Percentiles rank a stretch among this genome's conserved stretches.
Evolutionary conservation across 2,888 invertebrate genomes (phyloP).

Genomic region (Campopleginae sp.): DNA sequence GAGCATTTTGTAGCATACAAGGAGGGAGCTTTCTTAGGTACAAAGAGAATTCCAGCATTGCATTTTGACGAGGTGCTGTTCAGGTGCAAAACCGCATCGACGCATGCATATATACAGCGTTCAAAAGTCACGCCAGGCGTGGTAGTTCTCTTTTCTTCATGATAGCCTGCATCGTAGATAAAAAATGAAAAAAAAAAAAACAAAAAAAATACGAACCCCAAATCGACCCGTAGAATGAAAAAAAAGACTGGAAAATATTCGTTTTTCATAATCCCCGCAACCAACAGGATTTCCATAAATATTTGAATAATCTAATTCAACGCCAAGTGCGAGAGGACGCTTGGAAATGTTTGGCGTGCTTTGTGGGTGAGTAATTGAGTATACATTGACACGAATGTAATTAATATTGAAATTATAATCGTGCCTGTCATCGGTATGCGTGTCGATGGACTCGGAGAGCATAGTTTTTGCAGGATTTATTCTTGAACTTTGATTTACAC

Average conservation of each 20-base stretch:
- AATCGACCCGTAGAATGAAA: background rate
- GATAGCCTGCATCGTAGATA: too few species aligned
- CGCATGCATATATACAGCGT: background rate
- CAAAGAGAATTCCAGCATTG: constrained; percentile 64
- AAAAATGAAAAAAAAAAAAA: too few species aligned
- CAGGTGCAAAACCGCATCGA: constrained; percentile 6
- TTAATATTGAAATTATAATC: background rate
- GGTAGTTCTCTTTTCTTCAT: too few species aligned
- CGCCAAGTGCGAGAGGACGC: background rate
- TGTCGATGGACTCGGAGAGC: background rate
- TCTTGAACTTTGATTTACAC: background rate
- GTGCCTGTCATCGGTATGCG: background rate
- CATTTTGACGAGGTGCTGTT: constrained; percentile 30
- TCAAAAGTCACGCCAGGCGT: background rate
- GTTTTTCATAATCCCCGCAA: background rate
- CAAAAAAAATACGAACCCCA: background rate
- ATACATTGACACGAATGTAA: background rate
- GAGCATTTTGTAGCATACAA: constrained; percentile 34
- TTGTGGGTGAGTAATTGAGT: background rate
- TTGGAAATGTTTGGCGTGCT: background rate
- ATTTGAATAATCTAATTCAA: background rate
- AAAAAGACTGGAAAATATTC: background rate
- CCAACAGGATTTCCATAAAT: background rate
- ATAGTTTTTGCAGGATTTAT: background rate
- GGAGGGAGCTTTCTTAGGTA: constrained; percentile 35